Conservation (phyloP, 2,113 vertebrate species). For the Chinchilla lanigera region DNA sequence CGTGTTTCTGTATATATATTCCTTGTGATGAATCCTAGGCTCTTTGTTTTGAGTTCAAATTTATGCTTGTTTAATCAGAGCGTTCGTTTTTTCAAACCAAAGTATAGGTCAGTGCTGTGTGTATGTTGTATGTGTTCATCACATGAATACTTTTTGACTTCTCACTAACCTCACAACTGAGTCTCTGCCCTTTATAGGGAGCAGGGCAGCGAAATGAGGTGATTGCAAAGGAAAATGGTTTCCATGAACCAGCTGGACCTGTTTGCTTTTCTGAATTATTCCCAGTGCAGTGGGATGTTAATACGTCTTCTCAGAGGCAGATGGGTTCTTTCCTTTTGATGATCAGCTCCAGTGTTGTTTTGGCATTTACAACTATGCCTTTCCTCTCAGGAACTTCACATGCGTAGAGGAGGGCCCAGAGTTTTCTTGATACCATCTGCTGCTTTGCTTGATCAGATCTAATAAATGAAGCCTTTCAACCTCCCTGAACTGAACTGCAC, state of each 20-base stretch:
- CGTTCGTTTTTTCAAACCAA: not conserved
- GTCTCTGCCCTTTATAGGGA: conserved; percentile 2
- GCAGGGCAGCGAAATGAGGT: not conserved
- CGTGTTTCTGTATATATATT: not conserved
- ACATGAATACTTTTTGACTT: not conserved
- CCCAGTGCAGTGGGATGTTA: not conserved
- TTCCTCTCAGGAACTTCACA: conserved; percentile 39
- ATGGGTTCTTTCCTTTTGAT: conserved; percentile 38
- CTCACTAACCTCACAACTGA: not conserved
- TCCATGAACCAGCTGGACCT: not conserved
- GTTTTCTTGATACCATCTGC: conserved; percentile 55
- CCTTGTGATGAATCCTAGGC: not conserved
- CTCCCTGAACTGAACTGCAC: not conserved
- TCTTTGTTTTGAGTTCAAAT: not conserved
- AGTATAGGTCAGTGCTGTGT: not conserved
- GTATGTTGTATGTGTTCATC: not conserved
- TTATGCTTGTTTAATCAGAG: not conserved
- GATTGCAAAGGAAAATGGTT: not conserved
- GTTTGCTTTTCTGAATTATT: conserved; percentile 39
- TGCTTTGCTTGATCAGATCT: conserved; percentile 25
- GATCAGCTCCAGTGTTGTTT: conserved; percentile 19
- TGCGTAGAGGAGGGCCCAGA: not conserved
- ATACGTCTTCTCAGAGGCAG: conserved; percentile 39
- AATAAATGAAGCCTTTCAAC: conserved; percentile 23
- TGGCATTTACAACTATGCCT: not conserved